phyloP scores from a whole-genome alignment of 2,113 vertebrate species.

The Numenius arquata region DNA sequence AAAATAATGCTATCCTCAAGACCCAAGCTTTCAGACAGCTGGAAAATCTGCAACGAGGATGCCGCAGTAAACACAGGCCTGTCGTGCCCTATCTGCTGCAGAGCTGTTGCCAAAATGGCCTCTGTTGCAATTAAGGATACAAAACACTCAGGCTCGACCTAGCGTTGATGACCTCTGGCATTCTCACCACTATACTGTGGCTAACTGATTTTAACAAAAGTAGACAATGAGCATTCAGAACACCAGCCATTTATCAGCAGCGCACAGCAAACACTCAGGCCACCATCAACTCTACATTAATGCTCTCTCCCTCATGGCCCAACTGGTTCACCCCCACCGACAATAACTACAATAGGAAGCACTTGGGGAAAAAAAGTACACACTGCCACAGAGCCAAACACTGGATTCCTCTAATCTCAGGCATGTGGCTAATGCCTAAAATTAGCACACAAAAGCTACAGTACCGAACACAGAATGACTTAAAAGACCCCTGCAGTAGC shows the following conservation, averaged over 20 bases:
- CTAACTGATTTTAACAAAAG: not conserved
- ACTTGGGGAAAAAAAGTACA: not conserved
- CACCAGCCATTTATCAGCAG: not conserved
- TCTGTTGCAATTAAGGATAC: not conserved
- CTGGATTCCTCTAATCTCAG: not conserved
- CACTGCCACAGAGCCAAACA: not conserved
- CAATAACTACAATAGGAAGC: not conserved
- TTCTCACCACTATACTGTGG: not conserved
- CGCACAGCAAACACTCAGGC: not conserved
- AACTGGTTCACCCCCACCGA: not conserved
- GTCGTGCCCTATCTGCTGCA: not conserved
- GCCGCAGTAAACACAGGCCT: not conserved
- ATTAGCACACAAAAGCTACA: not conserved
- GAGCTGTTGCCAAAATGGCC: not conserved
- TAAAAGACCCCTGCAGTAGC: not conserved
- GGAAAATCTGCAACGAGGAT: not conserved
- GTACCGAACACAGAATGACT: not conserved
- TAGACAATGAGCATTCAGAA: accelerated
- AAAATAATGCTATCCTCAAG: not conserved
- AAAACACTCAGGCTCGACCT: accelerated
- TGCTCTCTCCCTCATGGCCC: not conserved
- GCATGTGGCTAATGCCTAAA: not conserved
- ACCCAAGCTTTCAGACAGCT: not conserved
- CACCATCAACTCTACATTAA: not conserved
- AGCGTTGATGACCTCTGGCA: not conserved